Conservation (phyloP, 2,888 invertebrate genomes). For the Pherbina coryleti region DNA sequence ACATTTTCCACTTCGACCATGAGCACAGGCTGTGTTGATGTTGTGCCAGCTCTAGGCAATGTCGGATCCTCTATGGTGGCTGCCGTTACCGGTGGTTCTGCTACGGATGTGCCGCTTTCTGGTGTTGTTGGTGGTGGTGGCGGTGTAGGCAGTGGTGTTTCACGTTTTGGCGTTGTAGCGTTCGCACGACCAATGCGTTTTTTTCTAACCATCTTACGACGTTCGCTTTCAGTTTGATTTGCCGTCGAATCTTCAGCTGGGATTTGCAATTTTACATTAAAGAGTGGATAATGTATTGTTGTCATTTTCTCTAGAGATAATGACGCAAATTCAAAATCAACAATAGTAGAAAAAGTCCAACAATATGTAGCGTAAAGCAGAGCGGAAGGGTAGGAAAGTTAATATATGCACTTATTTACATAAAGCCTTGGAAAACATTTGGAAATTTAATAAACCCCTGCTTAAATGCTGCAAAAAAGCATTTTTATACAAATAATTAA, state of each 20-base stretch:
- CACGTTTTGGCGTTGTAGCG: constrained; percentile 61
- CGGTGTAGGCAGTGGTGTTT: constrained; percentile 30
- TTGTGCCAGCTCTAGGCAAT: constrained; percentile 20
- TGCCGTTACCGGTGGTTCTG: constrained; percentile 41
- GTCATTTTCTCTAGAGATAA: constrained; percentile 70
- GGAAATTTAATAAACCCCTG: too few species aligned
- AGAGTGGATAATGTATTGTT: constrained; percentile 86
- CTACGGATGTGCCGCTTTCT: constrained; percentile 32
- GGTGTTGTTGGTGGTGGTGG: constrained; percentile 23
- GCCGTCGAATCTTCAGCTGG: constrained; percentile 78
- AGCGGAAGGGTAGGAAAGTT: neutral
- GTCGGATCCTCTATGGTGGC: neutral
- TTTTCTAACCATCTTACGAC: constrained; percentile 66
- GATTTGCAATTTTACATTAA: constrained; percentile 86
- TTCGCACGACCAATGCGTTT: constrained; percentile 60
- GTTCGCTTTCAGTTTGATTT: constrained; percentile 71
- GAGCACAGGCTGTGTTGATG: constrained; percentile 73
- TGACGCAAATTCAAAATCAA: constrained; percentile 40
- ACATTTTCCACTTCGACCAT: constrained; percentile 97
- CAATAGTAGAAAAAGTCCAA: constrained; percentile 35
- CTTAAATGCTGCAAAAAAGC: too few species aligned
- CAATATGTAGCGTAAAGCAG: neutral
- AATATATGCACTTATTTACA: too few species aligned
- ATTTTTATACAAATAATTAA: too few species aligned
- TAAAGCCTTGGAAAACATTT: too few species aligned